These are phyloP conservation scores for Trichosurus vulpecula DNA, from an alignment of 2,797 vertebrate species.

Conservation along the genomic window DNA sequence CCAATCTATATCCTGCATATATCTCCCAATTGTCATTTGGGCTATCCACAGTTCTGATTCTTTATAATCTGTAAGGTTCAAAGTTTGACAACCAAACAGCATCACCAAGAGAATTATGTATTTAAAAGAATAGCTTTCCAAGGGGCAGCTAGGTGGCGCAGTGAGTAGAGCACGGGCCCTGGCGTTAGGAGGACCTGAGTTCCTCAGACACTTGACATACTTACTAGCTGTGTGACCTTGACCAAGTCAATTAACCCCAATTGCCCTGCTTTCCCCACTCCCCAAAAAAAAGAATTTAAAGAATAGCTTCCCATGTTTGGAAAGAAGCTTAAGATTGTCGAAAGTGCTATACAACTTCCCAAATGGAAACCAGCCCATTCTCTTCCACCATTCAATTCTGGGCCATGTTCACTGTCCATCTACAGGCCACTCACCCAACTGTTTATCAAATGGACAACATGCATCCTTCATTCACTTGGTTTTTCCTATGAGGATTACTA, in stretches of 20 bases:
- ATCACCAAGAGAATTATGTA: neutral
- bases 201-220: too few relatives aligned
- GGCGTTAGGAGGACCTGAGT: too few relatives aligned
- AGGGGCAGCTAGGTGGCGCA: too few relatives aligned
- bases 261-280: too few relatives aligned
- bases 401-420: neutral
- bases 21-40: neutral
- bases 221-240: too few relatives aligned
- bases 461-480: neutral
- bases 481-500: neutral
- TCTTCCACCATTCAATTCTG: neutral
- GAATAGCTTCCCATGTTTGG: neutral
- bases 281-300: too few relatives aligned
- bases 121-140: neutral
- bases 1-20: neutral
- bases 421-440: neutral
- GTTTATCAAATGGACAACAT: neutral
- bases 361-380: neutral
- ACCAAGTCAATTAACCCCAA: too few relatives aligned
- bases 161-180: too few relatives aligned
- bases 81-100: neutral
- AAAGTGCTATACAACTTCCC: neutral
- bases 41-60: neutral
- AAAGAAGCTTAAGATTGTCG: neutral
- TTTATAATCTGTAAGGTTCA: neutral